phyloP scores from a whole-genome alignment of 2,888 invertebrate genomes.

The Synergus itoensis region DNA sequence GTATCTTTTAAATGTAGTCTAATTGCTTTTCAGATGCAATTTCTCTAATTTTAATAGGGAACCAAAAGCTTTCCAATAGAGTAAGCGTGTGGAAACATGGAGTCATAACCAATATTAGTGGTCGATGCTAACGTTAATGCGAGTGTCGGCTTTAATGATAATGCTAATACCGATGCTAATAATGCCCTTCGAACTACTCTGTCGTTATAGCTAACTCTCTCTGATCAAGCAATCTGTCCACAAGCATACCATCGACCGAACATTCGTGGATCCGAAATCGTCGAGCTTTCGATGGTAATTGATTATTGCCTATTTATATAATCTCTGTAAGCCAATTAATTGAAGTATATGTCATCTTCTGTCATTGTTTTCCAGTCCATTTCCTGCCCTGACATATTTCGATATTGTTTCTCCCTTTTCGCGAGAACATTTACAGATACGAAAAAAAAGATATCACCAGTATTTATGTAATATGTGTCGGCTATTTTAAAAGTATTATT shows the following conservation, averaged over 20 bases:
- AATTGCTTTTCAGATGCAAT: neutral
- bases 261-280: constrained; percentile 12
- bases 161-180: constrained; percentile 70
- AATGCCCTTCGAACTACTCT: constrained; percentile 44
- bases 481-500: neutral
- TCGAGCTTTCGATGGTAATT: constrained; percentile 57
- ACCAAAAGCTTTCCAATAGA: constrained; percentile 22
- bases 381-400: constrained; percentile 33
- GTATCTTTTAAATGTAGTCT: too few species aligned
- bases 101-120: constrained; percentile 44
- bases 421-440: neutral
- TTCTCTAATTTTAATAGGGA: constrained; percentile 17
- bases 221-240: constrained; percentile 36
- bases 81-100: constrained; percentile 36
- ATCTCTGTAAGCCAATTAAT: constrained; percentile 66
- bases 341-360: constrained; percentile 56
- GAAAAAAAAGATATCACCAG: neutral
- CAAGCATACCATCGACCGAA: constrained; percentile 16
- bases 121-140: constrained; percentile 53
- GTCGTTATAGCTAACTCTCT: constrained; percentile 35
- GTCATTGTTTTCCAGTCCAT: constrained; percentile 55
- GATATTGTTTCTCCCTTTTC: constrained; percentile 32
- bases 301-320: constrained; percentile 69
- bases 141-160: constrained; percentile 63
- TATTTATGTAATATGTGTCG: neutral